These are phyloP conservation scores for Epistrophe eligans DNA, from an alignment of 2,888 invertebrate genomes.

Conservation along the genomic window DNA sequence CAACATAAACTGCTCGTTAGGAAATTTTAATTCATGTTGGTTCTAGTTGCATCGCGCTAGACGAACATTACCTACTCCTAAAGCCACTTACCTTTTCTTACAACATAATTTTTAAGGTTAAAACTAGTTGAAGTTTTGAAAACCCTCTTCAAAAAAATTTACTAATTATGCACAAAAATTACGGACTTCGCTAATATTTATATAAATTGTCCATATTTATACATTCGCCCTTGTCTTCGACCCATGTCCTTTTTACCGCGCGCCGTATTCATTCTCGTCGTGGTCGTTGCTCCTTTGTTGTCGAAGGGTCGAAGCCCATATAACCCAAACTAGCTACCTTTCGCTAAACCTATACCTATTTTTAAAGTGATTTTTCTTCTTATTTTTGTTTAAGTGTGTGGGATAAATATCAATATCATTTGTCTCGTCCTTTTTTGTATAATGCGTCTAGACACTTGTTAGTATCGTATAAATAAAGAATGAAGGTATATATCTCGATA, in stretches of 20 bases:
- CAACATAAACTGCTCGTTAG: not conserved
- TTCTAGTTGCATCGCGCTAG: too few species aligned
- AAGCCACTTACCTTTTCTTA: too few species aligned
- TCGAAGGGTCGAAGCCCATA: constrained; percentile 40
- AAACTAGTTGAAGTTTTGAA: too few species aligned
- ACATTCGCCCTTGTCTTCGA: not conserved
- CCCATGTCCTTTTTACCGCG: not conserved
- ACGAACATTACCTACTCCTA: too few species aligned
- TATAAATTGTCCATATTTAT: too few species aligned
- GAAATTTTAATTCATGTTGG: not conserved
- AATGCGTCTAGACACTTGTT: constrained; percentile 63
- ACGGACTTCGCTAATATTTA: too few species aligned
- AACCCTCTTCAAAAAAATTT: too few species aligned
- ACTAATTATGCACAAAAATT: too few species aligned
- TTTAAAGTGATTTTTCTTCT: constrained; percentile 8
- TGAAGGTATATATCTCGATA: not conserved
- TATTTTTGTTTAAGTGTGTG: not conserved
- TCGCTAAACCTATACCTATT: not conserved
- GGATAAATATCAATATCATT: not conserved
- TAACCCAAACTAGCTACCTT: not conserved
- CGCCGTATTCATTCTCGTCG: not conserved
- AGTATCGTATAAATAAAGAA: constrained; percentile 9
- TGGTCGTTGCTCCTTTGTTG: constrained; percentile 45
- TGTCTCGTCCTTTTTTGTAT: constrained; percentile 28
- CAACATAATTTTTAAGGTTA: too few species aligned